Percentiles rank a stretch among this genome's conserved stretches.
Conservation (phyloP, 2,888 invertebrate genomes). For the Polydrusus cervinus region DNA sequence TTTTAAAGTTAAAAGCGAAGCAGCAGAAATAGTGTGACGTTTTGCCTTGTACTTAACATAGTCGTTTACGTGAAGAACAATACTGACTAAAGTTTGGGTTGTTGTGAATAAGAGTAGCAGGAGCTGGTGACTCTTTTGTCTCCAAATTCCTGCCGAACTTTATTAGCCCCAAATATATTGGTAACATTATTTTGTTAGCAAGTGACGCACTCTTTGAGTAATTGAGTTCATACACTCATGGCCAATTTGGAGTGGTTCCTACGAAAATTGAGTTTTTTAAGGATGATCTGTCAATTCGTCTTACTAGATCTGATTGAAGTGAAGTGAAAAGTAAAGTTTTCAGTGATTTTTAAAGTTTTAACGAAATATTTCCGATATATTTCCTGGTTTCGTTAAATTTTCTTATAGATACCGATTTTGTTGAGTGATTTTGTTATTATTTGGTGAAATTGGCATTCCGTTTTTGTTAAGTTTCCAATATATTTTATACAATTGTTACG, state of each 20-base stretch:
- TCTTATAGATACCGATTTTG: neutral
- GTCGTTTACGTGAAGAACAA: constrained; percentile 28
- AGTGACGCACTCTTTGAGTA: neutral
- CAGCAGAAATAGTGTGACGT: constrained; percentile 5
- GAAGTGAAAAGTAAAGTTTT: constrained; percentile 36
- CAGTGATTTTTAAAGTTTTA: neutral
- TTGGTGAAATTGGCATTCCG: constrained; percentile 37
- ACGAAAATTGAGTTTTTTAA: constrained; percentile 36
- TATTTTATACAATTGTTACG: constrained; percentile 27
- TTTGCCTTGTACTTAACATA: neutral
- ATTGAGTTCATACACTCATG: constrained; percentile 15
- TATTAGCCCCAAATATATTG: neutral
- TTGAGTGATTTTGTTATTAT: constrained; percentile 22
- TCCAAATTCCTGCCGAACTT: constrained; percentile 7
- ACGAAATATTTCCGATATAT: neutral
- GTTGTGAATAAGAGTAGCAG: constrained; percentile 45
- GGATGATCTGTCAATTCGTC: constrained; percentile 34
- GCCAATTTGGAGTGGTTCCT: constrained; percentile 37
- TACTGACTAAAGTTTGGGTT: constrained; percentile 45
- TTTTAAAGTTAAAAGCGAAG: neutral
- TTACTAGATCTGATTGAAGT: constrained; percentile 36
- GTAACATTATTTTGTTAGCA: neutral
- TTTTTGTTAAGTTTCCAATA: constrained; percentile 39
- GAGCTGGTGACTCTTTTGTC: constrained; percentile 34
- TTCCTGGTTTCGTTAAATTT: constrained; percentile 1